These are phyloP conservation scores for Temnothorax nylanderi DNA, from an alignment of 1,140 invertebrate genomes.

Conservation along the genomic window DNA sequence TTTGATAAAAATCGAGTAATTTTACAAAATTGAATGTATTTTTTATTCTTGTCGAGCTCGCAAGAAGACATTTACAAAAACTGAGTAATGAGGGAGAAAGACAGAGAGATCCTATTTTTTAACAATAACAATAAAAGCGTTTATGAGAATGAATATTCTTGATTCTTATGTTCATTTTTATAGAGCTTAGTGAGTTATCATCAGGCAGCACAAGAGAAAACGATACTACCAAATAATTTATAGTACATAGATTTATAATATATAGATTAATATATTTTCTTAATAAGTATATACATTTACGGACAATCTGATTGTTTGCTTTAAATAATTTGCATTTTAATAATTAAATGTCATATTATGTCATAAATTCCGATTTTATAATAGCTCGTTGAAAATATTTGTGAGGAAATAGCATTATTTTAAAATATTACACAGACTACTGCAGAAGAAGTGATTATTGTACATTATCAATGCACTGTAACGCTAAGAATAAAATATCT, in stretches of 20 bases:
- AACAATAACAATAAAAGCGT: background rate
- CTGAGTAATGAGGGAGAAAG: background rate
- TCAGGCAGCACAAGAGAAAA: background rate
- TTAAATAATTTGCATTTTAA: slow-evolving; percentile 18
- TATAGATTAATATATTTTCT: slow-evolving; percentile 46
- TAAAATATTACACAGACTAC: slow-evolving; percentile 5
- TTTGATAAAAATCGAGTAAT: background rate
- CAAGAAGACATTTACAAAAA: background rate
- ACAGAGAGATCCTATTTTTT: slow-evolving; percentile 1
- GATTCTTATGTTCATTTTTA: background rate
- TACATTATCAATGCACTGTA: slow-evolving; percentile 18
- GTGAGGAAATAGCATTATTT: background rate
- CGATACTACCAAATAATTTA: slow-evolving; percentile 22
- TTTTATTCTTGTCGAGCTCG: background rate
- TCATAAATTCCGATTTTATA: slow-evolving; percentile 19
- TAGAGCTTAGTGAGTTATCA: background rate
- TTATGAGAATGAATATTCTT: slow-evolving; percentile 17
- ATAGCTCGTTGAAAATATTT: background rate
- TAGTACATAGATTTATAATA: slow-evolving; percentile 18
- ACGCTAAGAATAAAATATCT: slow-evolving; percentile 35
- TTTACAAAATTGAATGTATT: background rate
- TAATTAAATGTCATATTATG: background rate
- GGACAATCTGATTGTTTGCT: background rate
- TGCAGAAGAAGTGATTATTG: background rate
- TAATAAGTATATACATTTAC: background rate